These are phyloP conservation scores for Choreutis nemorana DNA, from an alignment of 2,888 invertebrate genomes.

Conservation along the genomic window DNA sequence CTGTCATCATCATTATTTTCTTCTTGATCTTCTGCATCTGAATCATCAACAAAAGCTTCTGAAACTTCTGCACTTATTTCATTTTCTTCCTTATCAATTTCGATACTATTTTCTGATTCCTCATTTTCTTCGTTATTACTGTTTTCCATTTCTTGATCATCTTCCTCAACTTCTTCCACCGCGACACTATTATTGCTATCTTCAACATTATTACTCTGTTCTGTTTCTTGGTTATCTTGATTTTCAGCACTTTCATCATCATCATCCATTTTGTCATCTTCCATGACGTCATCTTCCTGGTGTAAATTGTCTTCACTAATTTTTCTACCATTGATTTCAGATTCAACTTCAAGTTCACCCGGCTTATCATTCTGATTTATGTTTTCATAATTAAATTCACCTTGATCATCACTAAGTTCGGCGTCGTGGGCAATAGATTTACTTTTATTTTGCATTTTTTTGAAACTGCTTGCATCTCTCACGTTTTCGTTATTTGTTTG, in stretches of 20 bases:
- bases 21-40: background rate
- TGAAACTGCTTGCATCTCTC: conserved; percentile 6
- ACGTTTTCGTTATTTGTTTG: conserved; percentile 2
- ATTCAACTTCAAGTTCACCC: conserved; percentile 1
- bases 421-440: conserved; percentile 2
- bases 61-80: background rate
- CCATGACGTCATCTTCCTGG: conserved; percentile 9
- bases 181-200: conserved; percentile 10
- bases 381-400: too few relatives aligned
- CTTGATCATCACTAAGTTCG: too few relatives aligned
- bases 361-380: too few relatives aligned
- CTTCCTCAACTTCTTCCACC: conserved; percentile 9
- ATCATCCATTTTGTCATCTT: conserved; percentile 7
- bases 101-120: conserved; percentile 8
- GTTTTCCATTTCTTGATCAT: conserved; percentile 8
- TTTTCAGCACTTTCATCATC: conserved; percentile 6
- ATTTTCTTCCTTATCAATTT: background rate
- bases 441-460: conserved; percentile 2
- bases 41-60: background rate
- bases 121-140: conserved; percentile 12
- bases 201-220: conserved; percentile 9
- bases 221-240: conserved; percentile 9
- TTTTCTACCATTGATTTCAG: conserved; percentile 7
- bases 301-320: conserved; percentile 7
- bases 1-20: background rate